Conservation (phyloP, 2,797 vertebrate species). For the Avahi laniger region DNA sequence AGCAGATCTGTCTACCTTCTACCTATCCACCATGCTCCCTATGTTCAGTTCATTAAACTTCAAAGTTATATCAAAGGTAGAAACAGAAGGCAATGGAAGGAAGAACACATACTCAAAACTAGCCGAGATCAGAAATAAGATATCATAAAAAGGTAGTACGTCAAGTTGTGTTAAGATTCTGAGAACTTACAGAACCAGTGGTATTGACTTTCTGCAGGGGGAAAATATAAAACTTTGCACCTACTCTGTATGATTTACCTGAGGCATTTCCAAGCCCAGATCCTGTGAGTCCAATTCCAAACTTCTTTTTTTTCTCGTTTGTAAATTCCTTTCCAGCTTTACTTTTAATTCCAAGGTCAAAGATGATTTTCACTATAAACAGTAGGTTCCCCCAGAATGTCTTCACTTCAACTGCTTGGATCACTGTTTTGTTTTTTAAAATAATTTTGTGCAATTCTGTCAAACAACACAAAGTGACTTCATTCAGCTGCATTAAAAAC, state of each 20-base stretch:
- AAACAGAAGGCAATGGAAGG: neutral
- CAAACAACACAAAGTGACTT: conserved; percentile 73
- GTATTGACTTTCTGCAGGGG: neutral
- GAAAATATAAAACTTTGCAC: neutral
- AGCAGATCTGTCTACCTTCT: neutral
- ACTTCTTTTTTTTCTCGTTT: conserved; percentile 89
- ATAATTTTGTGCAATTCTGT: conserved; percentile 80
- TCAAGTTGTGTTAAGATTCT: neutral
- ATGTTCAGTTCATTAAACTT: neutral
- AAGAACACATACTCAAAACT: neutral
- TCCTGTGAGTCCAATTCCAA: conserved; percentile 89
- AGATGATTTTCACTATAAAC: conserved; percentile 82
- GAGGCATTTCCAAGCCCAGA: conserved; percentile 98
- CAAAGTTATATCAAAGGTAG: conserved; percentile 19
- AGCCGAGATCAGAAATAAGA: conserved; percentile 3
- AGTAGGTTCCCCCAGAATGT: conserved; percentile 75
- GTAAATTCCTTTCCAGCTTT: conserved; percentile 90
- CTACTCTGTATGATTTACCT: conserved; percentile 87
- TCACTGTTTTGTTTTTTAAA: conserved; percentile 72
- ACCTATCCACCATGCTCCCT: neutral
- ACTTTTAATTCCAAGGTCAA: conserved; percentile 82
- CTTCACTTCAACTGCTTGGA: conserved; percentile 80
- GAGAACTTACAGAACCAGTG: neutral
- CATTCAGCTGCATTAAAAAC: conserved; percentile 53
- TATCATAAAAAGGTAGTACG: neutral